Conservation (phyloP, 1,140 invertebrate genomes). For the Pteromalus puparum region DNA sequence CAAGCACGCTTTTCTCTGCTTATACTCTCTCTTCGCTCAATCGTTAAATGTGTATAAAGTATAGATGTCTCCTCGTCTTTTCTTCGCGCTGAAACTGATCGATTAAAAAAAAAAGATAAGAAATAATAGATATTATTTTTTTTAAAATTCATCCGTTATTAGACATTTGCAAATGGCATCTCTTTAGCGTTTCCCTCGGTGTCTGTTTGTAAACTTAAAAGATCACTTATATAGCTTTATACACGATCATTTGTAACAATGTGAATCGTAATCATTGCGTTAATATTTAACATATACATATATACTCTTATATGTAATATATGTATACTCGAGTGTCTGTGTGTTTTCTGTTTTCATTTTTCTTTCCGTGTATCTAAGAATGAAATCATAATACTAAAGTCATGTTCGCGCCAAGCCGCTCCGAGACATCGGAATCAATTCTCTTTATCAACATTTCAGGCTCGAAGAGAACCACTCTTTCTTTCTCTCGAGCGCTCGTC, state of each 20-base stretch:
- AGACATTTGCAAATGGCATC: slow-evolving; percentile 68
- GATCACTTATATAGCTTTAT: slow-evolving; percentile 75
- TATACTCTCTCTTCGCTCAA: slow-evolving; percentile 21
- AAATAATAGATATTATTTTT: slow-evolving; percentile 49
- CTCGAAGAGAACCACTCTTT: not conserved
- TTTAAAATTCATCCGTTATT: slow-evolving; percentile 43
- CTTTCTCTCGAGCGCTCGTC: not conserved
- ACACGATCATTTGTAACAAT: slow-evolving; percentile 75
- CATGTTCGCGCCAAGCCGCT: slow-evolving; percentile 68
- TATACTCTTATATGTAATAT: slow-evolving; percentile 72
- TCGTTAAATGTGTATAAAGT: slow-evolving; percentile 50
- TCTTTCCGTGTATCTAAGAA: slow-evolving; percentile 65
- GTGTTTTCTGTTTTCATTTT: slow-evolving; percentile 69
- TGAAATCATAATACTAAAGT: slow-evolving; percentile 75
- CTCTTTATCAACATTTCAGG: slow-evolving; percentile 11
- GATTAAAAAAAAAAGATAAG: slow-evolving; percentile 59
- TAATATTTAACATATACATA: slow-evolving; percentile 73
- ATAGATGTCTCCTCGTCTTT: slow-evolving; percentile 42
- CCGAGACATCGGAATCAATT: slow-evolving; percentile 66
- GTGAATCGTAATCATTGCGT: slow-evolving; percentile 74
- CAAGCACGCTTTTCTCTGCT: slow-evolving; percentile 42
- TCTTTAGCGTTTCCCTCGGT: slow-evolving; percentile 62
- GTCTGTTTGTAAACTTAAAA: slow-evolving; percentile 71
- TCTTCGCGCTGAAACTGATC: slow-evolving; percentile 50
- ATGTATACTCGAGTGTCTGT: slow-evolving; percentile 72